Evolutionary conservation across 2,113 vertebrate species (phyloP), one percentile per base, ranked within the genome.

Genomic region (Rhodinocichla rosea): DNA sequence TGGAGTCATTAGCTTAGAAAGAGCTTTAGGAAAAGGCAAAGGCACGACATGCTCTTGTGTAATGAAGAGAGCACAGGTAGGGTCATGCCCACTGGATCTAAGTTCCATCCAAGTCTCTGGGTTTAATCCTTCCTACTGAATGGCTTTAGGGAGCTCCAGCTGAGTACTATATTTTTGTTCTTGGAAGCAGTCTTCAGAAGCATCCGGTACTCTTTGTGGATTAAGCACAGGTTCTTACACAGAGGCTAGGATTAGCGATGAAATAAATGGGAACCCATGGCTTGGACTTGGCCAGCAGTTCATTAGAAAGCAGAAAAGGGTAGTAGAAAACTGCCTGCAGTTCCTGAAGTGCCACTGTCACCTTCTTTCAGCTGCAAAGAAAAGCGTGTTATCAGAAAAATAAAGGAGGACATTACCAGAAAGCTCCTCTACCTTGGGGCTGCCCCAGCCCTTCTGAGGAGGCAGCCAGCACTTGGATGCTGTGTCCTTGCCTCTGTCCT

Each of bases 121-220:
- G 73, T 87, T 92, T 96, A 95, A 96, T 95, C 87, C 89, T 90
- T 81, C 73, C 80, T 52, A 11, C 77, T 92, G 94, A 93, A 87
- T 92, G 83, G 94, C 83, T 95, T 92, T 87, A 83, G 80, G 86
- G 89, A 95, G 44, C 95, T 96, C 94, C 92, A 83, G 91, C 91
- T 91, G 95, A 91, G 94, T 40, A 40, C 91, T 67, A 0, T 81
- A 67, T 93, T 95, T 94, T 74, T 86, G 76, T 67, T 78, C 94
- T 92, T 87, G 86, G 86, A 93, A 77, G 73, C 73, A 59, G 30
- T 39, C 87, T 95, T 93, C 64, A 82, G 89, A 94, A 92, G 83
- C 92, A 92, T 90, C 80, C 47, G 7, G 50, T 68, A 7, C 57
- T 82, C 85, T 83, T 73, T 90, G 87, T 76, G 92, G 83, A 89